A percentile compares a stretch with the other conserved stretches of the same genome.
phyloP scores from a whole-genome alignment of 1,140 invertebrate genomes.

The Procambarus virginalis region DNA sequence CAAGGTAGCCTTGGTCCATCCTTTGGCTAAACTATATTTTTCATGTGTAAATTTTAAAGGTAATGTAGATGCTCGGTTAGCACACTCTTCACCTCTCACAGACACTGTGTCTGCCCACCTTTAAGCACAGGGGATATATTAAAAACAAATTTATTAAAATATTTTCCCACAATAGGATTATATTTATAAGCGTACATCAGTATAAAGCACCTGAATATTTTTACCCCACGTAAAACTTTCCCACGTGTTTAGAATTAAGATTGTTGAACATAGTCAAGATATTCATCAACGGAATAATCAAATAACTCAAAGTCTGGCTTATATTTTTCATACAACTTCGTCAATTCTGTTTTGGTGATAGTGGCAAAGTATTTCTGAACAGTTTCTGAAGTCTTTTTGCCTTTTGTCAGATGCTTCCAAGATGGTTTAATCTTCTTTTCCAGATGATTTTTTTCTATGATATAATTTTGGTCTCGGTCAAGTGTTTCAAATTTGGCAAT shows the following conservation, averaged over 20 bases:
- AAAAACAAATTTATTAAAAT: neutral
- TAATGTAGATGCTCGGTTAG: too few relatives aligned
- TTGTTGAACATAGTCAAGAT: conserved; percentile 72
- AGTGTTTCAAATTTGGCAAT: conserved; percentile 93
- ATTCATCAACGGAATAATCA: conserved; percentile 85
- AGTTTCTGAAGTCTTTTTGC: conserved; percentile 76
- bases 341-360: conserved; percentile 78
- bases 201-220: neutral
- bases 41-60: too few relatives aligned
- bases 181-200: conserved; percentile 1
- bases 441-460: conserved; percentile 80
- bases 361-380: conserved; percentile 81
- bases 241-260: neutral
- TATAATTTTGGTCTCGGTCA: conserved; percentile 82
- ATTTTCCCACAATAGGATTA: neutral
- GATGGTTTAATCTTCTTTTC: conserved; percentile 85
- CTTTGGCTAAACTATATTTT: too few relatives aligned
- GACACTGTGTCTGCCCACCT: too few relatives aligned
- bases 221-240: neutral
- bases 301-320: conserved; percentile 86
- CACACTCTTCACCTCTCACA: too few relatives aligned
- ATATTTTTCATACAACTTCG: conserved; percentile 82
- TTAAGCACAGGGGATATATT: neutral
- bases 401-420: conserved; percentile 84
- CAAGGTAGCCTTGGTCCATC: too few relatives aligned